Evolutionary conservation across 2,888 invertebrate genomes (phyloP), one percentile per base, ranked within the genome.

Genomic region (Noctua pronuba): DNA sequence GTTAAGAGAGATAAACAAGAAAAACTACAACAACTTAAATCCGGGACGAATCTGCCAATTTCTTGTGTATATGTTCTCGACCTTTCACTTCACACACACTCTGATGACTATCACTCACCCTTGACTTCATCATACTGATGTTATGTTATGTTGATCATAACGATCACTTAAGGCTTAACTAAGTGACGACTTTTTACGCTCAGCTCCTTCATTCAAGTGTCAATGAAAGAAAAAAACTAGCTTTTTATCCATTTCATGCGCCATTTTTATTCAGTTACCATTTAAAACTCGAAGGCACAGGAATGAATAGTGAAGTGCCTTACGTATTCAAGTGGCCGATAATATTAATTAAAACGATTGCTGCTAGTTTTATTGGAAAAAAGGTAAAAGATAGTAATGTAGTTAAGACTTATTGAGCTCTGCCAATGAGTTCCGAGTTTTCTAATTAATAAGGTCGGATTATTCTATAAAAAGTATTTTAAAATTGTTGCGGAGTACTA

Each of bases 191-290:
- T 58, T 44, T 55, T n/a, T 21, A 41, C 13, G 0, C 28, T 55
- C 28, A 55, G 11, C 7, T n/a, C 24, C 13, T 24, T 21, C n/a
- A 44, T 28, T 70, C n/a, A 16, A 70, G 24, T 7, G 24, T 35
- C 18, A 16, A 52, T 21, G 21, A 55, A 24, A 35, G 13, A 67
- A 72, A 31, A 31, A n/a, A 31, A 35, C 28, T 28, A 80, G 21
- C n/a, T 4, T 68, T 60, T 31, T 70, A 41, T 70, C 35, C 1
- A 62, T 62, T 71, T 41, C 41, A 67, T 46, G 28, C 65, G 28
- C 66, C 62, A 71, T 55, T 80, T 76, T 80, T 28, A 80, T 80
- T 80, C 28, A 72, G 24, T 77, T 72, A 77, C 21, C 41, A 18
- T 41, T 69, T 52, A 16, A 60, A 67, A 77, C 64, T 46, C 28